Base-by-base conservation (phyloP, 2,888 invertebrate species). In the Selenia dentaria region DNA sequence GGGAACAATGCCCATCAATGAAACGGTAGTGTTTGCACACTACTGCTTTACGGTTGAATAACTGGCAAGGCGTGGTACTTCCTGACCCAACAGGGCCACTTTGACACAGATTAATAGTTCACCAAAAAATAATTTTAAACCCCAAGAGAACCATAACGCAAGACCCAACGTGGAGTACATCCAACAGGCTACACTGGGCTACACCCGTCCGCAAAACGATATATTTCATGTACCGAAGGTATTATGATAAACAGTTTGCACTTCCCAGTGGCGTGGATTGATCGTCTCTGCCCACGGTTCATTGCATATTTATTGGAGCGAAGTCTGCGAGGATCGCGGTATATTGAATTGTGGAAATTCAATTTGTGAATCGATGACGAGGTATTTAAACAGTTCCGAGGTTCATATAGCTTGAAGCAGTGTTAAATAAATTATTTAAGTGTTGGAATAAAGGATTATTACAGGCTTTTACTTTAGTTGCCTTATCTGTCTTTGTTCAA, bases 221-320 rank as follows among this genome's bases (percentile, higher is more conserved):
- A 69, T 52, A 66, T 62, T 57, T 64, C 64, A 61, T 63, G 64
- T 61, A 64, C 62, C 57, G 59, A 64, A 65, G 57, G 64, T 70
- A 74, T 77, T 81, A 79, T 81, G 79, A 75, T 80, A 80, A 80
- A 79, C 70, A 74, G 75, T 73, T 74, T 74, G 72, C 74, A 74
- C 67, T 74, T 60, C 49, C 54, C 53, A 57, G 54, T 67, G 79
- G 73, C 75, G 70, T 68, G 54, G 78, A 81, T 77, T 78, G 77
- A 80, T 82, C 71, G 75, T 59, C 62, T 47, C 56, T 53, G 59
- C 62, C 61, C 59, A 57, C 55, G 67, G 58, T 68, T 75, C 79
- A 74, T 78, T 74, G 82, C 75, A 79, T 83, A 83, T 83, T 80
- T 80, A 82, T 81, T 76, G 78, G 62, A 62, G 57, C 59, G 62